Evolutionary conservation across 2,888 invertebrate species (phyloP).

Genomic region (Galerucella pusilla): DNA sequence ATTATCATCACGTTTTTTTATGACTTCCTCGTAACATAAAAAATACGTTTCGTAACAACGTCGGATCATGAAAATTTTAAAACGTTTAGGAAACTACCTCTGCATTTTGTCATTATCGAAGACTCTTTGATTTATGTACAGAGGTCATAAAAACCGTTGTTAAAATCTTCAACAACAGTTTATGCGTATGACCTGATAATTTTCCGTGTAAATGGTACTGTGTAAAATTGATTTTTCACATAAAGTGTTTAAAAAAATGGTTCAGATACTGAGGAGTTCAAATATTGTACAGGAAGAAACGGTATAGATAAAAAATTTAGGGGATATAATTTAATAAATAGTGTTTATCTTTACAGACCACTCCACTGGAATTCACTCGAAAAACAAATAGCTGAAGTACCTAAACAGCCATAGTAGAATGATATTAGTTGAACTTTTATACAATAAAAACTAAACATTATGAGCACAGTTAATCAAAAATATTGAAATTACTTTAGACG

Average conservation of each 20-base stretch:
- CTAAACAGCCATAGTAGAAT: no score
- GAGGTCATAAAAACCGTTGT: conserved; percentile 9
- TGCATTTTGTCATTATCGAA: conserved; percentile 29
- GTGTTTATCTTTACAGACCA: no score
- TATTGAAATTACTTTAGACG: no score
- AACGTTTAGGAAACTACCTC: conserved; percentile 21
- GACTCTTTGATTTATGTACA: conserved; percentile 26
- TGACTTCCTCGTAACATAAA: conserved; percentile 32
- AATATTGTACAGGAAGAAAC: no score
- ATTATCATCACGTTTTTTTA: conserved; percentile 25
- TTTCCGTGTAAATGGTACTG: not conserved
- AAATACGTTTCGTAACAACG: conserved; percentile 24
- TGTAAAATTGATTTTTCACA: not conserved
- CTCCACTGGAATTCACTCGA: no score
- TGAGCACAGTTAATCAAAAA: no score
- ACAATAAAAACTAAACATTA: no score
- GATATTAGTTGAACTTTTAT: no score
- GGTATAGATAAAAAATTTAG: no score
- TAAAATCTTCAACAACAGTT: conserved; percentile 9
- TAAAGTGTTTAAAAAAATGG: not conserved
- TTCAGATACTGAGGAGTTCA: no score
- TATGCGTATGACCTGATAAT: not conserved
- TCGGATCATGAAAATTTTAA: conserved; percentile 7
- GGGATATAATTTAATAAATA: no score
- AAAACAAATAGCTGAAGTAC: no score